Percentiles rank a stretch among this genome's conserved stretches.
Evolutionary conservation across 2,113 vertebrate species (phyloP).

Genomic region (Okapia johnstoni): DNA sequence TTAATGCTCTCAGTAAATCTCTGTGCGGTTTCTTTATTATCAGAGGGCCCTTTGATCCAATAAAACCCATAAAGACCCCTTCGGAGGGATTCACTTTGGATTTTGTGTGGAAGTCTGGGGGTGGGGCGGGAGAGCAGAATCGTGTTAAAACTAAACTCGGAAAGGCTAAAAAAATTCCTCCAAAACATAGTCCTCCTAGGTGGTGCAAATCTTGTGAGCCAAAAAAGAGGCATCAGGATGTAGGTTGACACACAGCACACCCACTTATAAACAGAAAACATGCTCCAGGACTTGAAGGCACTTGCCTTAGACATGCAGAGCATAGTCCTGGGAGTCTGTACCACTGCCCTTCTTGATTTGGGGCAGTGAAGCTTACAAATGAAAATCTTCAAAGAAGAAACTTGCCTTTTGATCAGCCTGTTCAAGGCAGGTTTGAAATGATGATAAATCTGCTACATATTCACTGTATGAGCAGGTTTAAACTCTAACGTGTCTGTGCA

Average conservation of each 20-base stretch:
- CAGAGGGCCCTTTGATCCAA: constrained; percentile 55
- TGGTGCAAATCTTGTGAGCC: neutral
- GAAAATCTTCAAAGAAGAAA: constrained; percentile 56
- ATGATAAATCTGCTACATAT: constrained; percentile 45
- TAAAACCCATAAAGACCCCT: constrained; percentile 65
- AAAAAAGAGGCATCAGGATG: neutral
- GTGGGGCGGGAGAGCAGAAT: constrained; percentile 42
- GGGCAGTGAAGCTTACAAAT: constrained; percentile 41
- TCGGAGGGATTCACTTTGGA: constrained; percentile 60
- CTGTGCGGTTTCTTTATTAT: constrained; percentile 51
- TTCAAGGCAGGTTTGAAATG: constrained; percentile 50
- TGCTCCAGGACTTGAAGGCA: neutral
- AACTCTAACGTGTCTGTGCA: neutral
- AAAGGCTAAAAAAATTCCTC: constrained; percentile 27
- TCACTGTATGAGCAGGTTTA: neutral
- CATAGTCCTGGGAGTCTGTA: neutral
- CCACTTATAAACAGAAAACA: constrained; percentile 20
- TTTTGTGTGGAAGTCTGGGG: constrained; percentile 34
- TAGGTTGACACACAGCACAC: neutral
- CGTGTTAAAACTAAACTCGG: constrained; percentile 42
- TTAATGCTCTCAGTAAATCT: constrained; percentile 57
- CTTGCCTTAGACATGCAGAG: constrained; percentile 20
- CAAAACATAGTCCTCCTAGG: neutral
- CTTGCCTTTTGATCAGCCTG: constrained; percentile 57
- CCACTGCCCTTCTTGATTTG: constrained; percentile 22